A percentile compares a stretch with the other conserved stretches of the same genome.
phyloP scores from a whole-genome alignment of 2,888 invertebrate genomes.

The Leucoma salicis region DNA sequence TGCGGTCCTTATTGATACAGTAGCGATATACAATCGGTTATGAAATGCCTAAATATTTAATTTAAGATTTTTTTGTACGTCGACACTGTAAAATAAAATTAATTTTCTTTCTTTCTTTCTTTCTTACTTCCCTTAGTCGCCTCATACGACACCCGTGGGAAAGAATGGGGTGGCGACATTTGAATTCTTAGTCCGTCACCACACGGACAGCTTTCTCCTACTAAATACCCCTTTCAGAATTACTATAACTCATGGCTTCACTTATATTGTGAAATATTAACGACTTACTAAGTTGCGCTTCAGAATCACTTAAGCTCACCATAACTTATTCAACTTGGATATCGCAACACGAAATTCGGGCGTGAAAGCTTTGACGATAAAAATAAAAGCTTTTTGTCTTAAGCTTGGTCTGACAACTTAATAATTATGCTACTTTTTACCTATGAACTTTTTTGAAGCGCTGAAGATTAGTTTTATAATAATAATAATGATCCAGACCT shows the following conservation, averaged over 20 bases:
- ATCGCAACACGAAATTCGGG: constrained; percentile 18
- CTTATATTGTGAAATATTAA: constrained; percentile 5
- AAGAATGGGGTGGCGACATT: too few species aligned
- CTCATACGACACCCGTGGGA: too few species aligned
- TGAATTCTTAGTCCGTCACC: not conserved
- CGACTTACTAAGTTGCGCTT: constrained; percentile 26
- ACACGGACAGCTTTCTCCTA: not conserved
- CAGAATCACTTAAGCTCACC: constrained; percentile 30
- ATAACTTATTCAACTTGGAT: constrained; percentile 29
- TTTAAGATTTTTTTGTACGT: too few species aligned
- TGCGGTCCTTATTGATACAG: too few species aligned
- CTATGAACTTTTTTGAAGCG: too few species aligned
- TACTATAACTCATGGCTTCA: not conserved
- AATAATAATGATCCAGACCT: too few species aligned
- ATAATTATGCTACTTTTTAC: constrained; percentile 15
- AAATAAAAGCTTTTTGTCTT: constrained; percentile 28
- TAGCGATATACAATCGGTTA: too few species aligned
- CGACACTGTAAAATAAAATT: too few species aligned
- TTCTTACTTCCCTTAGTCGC: too few species aligned
- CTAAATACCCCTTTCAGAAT: not conserved
- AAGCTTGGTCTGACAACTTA: constrained; percentile 24
- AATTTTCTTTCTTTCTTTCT: too few species aligned
- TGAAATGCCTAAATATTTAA: too few species aligned
- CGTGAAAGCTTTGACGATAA: constrained; percentile 20
- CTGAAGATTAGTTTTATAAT: too few species aligned